Conservation (phyloP, 2,888 invertebrate genomes). For the Gnatocerus cornutus region DNA sequence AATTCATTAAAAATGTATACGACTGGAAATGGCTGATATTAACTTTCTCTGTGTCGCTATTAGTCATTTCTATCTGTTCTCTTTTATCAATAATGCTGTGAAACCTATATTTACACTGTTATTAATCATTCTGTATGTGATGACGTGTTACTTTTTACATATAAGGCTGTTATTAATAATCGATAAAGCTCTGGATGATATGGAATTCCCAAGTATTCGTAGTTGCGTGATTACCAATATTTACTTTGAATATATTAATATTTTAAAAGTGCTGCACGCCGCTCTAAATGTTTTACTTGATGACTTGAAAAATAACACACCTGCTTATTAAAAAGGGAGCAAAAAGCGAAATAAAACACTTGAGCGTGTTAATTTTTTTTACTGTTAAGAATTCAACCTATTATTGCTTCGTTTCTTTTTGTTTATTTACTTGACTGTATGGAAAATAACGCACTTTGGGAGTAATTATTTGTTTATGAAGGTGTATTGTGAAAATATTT, state of each 20-base stretch:
- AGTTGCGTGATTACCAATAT: conserved; percentile 14
- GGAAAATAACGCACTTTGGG: no score
- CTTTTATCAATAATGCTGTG: conserved; percentile 9
- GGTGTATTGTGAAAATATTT: no score
- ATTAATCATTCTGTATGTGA: conserved; percentile 10
- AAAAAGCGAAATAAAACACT: background rate
- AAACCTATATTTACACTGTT: conserved; percentile 4
- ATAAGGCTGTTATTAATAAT: background rate
- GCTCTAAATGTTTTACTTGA: background rate
- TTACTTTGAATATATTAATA: conserved; percentile 6
- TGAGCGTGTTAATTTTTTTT: background rate
- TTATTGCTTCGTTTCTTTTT: background rate
- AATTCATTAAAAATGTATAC: no score
- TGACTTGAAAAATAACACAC: background rate
- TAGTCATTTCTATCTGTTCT: background rate
- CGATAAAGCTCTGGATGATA: background rate
- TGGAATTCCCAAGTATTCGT: background rate
- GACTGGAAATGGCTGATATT: no score
- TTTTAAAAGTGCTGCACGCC: background rate
- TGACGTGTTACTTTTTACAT: conserved; percentile 13
- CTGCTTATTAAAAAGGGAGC: background rate
- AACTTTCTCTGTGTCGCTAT: background rate
- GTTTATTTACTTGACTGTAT: background rate
- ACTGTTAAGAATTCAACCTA: background rate
- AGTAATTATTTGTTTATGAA: no score